Evolutionary conservation across 2,797 vertebrate genomes (phyloP).

Genomic region (Thunnus albacares): DNA sequence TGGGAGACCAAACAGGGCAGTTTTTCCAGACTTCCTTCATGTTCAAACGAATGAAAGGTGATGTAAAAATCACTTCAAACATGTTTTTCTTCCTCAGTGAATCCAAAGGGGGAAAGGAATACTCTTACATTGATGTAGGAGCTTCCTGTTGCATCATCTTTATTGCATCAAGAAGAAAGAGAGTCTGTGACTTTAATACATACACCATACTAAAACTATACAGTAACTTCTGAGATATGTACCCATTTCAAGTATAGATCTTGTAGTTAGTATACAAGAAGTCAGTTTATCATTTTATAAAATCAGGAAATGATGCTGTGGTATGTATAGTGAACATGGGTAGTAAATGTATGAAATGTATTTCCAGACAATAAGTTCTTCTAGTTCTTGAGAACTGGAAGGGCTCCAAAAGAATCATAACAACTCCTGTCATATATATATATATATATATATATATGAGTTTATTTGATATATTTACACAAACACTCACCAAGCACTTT

Average conservation of each 20-base stretch:
- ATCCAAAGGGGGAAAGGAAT: slow-evolving; percentile 16
- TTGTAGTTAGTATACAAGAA: background rate
- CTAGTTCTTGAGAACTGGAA: too few species aligned
- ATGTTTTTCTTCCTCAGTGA: slow-evolving; percentile 17
- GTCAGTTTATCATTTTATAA: too few species aligned
- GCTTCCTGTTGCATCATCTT: slow-evolving; percentile 17
- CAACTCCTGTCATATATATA: too few species aligned
- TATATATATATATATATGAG: too few species aligned
- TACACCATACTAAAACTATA: background rate
- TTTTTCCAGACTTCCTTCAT: background rate
- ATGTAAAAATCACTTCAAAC: slow-evolving; percentile 21
- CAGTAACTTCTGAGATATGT: background rate
- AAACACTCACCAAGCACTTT: too few species aligned
- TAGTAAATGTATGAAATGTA: too few species aligned
- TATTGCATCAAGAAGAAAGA: slow-evolving; percentile 7
- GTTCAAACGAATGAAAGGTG: slow-evolving; percentile 21
- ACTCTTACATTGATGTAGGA: background rate
- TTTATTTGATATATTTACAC: too few species aligned
- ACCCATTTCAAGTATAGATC: background rate
- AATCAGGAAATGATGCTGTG: too few species aligned
- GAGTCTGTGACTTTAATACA: background rate
- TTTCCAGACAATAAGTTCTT: too few species aligned
- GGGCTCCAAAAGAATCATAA: too few species aligned
- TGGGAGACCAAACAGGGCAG: background rate
- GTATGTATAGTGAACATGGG: too few species aligned